phyloP scores from a whole-genome alignment of 2,888 invertebrate species.

The Megalurothrips usitatus region DNA sequence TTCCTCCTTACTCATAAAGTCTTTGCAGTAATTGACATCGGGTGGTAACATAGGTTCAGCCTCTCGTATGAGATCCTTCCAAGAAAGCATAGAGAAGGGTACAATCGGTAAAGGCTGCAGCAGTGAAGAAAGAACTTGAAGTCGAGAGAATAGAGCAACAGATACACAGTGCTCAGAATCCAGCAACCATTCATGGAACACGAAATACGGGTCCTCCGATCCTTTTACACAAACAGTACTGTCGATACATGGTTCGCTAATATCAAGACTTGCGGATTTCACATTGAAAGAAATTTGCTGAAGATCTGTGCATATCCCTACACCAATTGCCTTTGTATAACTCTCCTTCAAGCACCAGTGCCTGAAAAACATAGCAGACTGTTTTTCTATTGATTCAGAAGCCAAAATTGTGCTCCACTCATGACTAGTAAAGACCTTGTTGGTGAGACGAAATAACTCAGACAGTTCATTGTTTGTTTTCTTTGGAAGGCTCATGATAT shows the following conservation, averaged over 20 bases:
- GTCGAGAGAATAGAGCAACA: background rate
- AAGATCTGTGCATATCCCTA: conserved; percentile 76
- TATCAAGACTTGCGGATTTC: conserved; percentile 49
- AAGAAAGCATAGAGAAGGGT: background rate
- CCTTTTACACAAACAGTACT: background rate
- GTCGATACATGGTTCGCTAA: background rate
- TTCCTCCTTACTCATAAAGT: background rate
- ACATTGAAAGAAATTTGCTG: conserved; percentile 70
- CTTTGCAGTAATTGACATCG: background rate
- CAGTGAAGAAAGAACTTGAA: background rate
- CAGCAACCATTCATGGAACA: background rate
- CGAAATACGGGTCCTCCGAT: background rate
- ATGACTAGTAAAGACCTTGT: conserved; percentile 66
- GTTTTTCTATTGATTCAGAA: conserved; percentile 52
- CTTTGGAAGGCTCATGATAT: conserved; percentile 69
- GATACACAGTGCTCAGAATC: background rate
- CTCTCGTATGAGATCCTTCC: background rate
- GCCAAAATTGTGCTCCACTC: conserved; percentile 73
- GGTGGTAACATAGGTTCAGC: background rate
- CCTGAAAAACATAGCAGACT: conserved; percentile 75
- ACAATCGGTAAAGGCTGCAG: no score
- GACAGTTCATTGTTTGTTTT: conserved; percentile 55
- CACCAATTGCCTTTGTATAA: conserved; percentile 85
- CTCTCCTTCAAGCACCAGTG: conserved; percentile 94
- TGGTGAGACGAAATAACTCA: conserved; percentile 89